Base-by-base conservation (phyloP, 2,113 vertebrate genomes). In the Oostethus manadensis region DNA sequence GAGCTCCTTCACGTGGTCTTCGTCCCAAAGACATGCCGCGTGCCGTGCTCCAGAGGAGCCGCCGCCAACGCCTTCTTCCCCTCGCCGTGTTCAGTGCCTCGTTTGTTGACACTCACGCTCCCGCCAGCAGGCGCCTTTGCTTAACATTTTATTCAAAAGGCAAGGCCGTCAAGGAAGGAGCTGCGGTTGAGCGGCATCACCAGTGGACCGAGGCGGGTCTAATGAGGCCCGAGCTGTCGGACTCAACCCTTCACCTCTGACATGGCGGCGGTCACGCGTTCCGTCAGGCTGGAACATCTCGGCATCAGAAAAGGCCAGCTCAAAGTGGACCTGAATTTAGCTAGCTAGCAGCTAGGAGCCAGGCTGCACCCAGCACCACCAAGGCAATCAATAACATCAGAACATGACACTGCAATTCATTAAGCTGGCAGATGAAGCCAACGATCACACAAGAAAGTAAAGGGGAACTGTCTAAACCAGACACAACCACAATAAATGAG, bases 171-270 rank as follows among this genome's bases (percentile, higher is more conserved):
- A 77, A 73, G 62, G 62, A 65, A 60, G 51, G 57, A 73, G 75
- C 73, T 54, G 70, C 48, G 79, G 81, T 73, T 70, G 60, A 43
- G 76, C 64, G 5, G 58, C 77, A 61, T 76, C 76, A 76, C 66
- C 70, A 23, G 72, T 35, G 54, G 68, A 68, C 58, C 53, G 48
- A 74, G 60, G 40, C 49, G 64, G 54, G 29, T 75, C 69, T 84
- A 86, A 87, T 79, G 84, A 87, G 83, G 81, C 69, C 68, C 54
- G 73, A 83, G 85, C 82, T 82, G 83, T 87, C 85, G 66, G 73
- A 64, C 79, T 60, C 62, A 70, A 76, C 71, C 17, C 33, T 54
- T 35, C 7, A 18, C 29, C 29, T 35, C 60, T 22, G 55, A 70
- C 77, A 66, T 58, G 40, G 40, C 46, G 11, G 58, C 48, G 67